Evolutionary conservation across 2,888 invertebrate genomes (phyloP).

Genomic region (Pseudococcus jackbeardsleyi): DNA sequence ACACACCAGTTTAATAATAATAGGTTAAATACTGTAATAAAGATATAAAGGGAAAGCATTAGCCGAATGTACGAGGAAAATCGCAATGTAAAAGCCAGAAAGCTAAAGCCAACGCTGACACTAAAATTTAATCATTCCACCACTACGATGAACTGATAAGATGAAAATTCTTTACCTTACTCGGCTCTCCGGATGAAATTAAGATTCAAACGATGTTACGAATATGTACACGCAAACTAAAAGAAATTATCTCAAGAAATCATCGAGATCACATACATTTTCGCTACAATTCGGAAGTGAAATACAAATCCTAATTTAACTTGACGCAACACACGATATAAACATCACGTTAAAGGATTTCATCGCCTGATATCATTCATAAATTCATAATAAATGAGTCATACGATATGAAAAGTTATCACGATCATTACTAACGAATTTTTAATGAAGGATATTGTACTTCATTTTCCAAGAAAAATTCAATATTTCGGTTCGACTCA

Average conservation of each 20-base stretch:
- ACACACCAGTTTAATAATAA: conserved; percentile 56
- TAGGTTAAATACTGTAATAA: conserved; percentile 53
- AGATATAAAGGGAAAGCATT: conserved; percentile 38
- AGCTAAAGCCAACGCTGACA: neutral
- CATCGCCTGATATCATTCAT: neutral
- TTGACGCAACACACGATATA: conserved; percentile 17
- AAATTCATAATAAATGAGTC: neutral
- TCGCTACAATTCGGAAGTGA: neutral
- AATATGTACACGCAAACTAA: neutral
- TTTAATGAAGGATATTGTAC: too few relatives aligned
- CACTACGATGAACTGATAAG: conserved; percentile 10
- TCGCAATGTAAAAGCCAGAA: neutral
- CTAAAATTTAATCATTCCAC: neutral
- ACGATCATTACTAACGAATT: neutral
- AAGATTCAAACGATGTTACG: neutral
- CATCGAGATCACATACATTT: conserved; percentile 11
- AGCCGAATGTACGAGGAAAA: neutral
- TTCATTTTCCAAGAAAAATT: too few relatives aligned
- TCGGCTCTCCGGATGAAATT: neutral
- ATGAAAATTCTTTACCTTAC: conserved; percentile 16
- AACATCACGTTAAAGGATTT: neutral
- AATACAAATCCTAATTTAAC: neutral
- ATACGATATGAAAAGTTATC: too few relatives aligned
- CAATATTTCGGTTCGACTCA: too few relatives aligned
- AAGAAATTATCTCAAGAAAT: neutral